A percentile compares a stretch with the other conserved stretches of the same genome.
Evolutionary conservation across 2,113 vertebrate species (phyloP).

Genomic region (Upupa epops): DNA sequence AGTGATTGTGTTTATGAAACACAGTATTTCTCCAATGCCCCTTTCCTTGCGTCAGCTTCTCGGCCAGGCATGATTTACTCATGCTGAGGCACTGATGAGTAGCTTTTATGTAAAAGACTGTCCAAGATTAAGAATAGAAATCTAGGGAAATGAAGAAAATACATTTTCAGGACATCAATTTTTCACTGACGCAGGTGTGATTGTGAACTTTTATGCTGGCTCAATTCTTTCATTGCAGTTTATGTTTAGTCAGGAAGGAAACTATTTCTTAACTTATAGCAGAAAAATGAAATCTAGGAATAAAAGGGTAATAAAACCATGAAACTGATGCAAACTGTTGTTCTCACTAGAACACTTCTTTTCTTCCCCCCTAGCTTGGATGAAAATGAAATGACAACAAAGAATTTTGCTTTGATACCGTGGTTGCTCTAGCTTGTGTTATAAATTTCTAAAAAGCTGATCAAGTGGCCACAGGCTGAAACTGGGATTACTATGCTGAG

Average conservation of each 20-base stretch:
- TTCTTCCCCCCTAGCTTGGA: neutral
- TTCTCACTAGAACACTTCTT: neutral
- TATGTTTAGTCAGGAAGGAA: neutral
- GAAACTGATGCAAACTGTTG: neutral
- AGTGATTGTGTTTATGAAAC: conserved; percentile 75
- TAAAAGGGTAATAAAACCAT: neutral
- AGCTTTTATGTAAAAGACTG: neutral
- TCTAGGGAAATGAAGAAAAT: neutral
- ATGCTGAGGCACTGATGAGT: neutral
- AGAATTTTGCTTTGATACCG: neutral
- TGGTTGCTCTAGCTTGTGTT: neutral
- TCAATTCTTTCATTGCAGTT: neutral
- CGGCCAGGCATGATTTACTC: conserved; percentile 35
- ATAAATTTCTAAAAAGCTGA: neutral
- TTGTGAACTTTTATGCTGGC: neutral
- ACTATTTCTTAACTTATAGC: neutral
- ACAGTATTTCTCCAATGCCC: conserved; percentile 69
- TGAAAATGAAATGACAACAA: neutral
- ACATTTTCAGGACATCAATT: neutral
- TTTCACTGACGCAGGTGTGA: neutral
- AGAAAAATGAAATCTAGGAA: conserved; percentile 23
- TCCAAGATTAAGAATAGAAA: conserved; percentile 22
- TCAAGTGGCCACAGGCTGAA: neutral
- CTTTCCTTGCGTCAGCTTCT: conserved; percentile 43
- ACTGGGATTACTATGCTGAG: neutral